phyloP scores from a whole-genome alignment of 2,888 invertebrate species.

The Rhopalosiphum nymphaeae region DNA sequence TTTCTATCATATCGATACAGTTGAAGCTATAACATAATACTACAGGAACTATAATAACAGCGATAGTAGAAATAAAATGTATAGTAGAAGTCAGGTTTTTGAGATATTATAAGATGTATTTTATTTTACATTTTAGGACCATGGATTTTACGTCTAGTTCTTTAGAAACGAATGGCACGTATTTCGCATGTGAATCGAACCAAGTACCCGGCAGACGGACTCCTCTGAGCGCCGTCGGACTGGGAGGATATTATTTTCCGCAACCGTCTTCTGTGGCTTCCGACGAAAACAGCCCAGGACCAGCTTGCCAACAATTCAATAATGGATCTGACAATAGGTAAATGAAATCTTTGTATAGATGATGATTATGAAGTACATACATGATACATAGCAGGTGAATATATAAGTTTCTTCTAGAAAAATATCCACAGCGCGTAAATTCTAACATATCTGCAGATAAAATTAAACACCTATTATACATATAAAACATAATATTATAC shows the following conservation, averaged over 20 bases:
- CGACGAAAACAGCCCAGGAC: constrained; percentile 86
- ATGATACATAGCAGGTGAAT: not conserved
- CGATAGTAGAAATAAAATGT: not conserved
- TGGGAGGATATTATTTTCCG: constrained; percentile 90
- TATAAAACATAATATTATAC: not conserved
- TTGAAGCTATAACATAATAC: not conserved
- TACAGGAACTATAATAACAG: not conserved
- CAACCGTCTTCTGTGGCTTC: constrained; percentile 70
- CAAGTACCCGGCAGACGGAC: constrained; percentile 78
- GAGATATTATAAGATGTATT: not conserved
- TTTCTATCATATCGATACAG: not conserved
- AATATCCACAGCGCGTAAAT: not conserved
- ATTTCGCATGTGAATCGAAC: constrained; percentile 68
- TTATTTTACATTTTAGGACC: constrained; percentile 4
- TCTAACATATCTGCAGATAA: not conserved
- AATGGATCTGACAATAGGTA: constrained; percentile 66
- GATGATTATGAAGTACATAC: not conserved
- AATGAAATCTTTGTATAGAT: not conserved
- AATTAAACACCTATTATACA: not conserved
- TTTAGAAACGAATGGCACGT: constrained; percentile 66
- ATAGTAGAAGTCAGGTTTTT: not conserved
- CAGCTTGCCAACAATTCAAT: constrained; percentile 68
- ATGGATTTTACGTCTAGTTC: constrained; percentile 63
- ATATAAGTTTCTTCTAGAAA: not conserved
- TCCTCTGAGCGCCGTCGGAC: constrained; percentile 85